A percentile compares a stretch with the other conserved stretches of the same genome.
These are phyloP conservation scores for Campoletis raptor DNA, from an alignment of 2,888 invertebrate species.

Conservation along the genomic window DNA sequence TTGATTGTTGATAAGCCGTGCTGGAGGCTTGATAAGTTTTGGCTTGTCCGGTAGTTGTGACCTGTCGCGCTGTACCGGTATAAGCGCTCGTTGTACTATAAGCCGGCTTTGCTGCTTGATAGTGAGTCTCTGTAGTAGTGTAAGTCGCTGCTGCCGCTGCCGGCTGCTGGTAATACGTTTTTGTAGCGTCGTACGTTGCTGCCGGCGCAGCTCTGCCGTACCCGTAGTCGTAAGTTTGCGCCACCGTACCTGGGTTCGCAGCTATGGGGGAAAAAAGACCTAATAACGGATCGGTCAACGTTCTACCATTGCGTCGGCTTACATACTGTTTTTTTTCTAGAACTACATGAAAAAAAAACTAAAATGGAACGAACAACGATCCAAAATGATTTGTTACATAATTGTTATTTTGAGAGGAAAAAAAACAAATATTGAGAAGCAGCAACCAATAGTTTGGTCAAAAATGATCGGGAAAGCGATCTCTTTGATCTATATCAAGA, in stretches of 20 bases:
- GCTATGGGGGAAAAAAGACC: slow-evolving; percentile 75
- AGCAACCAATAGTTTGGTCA: background rate
- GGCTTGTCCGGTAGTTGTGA: slow-evolving; percentile 85
- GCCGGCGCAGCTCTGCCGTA: slow-evolving; percentile 88
- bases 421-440: background rate
- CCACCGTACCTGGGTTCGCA: slow-evolving; percentile 85
- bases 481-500: background rate
- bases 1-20: slow-evolving; percentile 83
- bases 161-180: slow-evolving; percentile 94
- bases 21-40: slow-evolving; percentile 84
- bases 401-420: background rate
- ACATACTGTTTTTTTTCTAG: slow-evolving; percentile 32
- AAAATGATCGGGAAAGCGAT: background rate
- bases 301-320: slow-evolving; percentile 67
- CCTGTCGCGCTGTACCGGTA: slow-evolving; percentile 86
- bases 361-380: background rate
- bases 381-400: background rate
- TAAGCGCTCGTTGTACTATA: slow-evolving; percentile 90
- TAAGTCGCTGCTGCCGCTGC: slow-evolving; percentile 89
- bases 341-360: background rate
- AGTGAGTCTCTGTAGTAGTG: slow-evolving; percentile 88
- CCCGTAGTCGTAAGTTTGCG: slow-evolving; percentile 89
- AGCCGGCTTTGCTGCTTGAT: slow-evolving; percentile 89
- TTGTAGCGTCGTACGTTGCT: slow-evolving; percentile 92
- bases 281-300: slow-evolving; percentile 74